A percentile compares a stretch with the other conserved stretches of the same genome.
Conservation (phyloP, 2,113 vertebrate genomes). For the Cebidichthys violaceus region DNA sequence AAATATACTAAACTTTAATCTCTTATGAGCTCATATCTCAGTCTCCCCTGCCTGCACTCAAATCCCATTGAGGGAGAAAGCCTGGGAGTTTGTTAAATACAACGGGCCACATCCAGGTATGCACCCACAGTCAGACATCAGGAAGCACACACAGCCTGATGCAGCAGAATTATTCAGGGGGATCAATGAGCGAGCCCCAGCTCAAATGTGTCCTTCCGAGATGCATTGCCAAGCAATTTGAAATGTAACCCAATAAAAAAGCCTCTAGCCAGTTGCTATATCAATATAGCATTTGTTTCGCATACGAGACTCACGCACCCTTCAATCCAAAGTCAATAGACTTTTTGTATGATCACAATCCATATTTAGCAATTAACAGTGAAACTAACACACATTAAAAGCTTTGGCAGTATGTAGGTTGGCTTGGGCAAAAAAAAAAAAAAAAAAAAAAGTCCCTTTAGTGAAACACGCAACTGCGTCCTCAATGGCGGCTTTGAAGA, state of each 20-base stretch:
- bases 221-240: constrained; percentile 39
- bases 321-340: constrained; percentile 12
- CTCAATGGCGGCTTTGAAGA: constrained; percentile 58
- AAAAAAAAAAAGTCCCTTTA: constrained; percentile 37
- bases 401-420: neutral
- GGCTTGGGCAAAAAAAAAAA: constrained; percentile 38
- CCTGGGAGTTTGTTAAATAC: constrained; percentile 62
- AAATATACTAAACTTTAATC: constrained; percentile 86
- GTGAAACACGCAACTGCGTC: constrained; percentile 58
- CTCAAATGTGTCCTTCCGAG: constrained; percentile 33
- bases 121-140: constrained; percentile 26
- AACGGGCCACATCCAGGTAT: constrained; percentile 47
- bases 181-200: constrained; percentile 42
- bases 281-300: constrained; percentile 11
- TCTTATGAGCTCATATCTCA: constrained; percentile 80
- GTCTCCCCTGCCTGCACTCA: constrained; percentile 56
- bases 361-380: constrained; percentile 24
- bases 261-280: constrained; percentile 1
- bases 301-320: constrained; percentile 7
- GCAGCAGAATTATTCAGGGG: constrained; percentile 45
- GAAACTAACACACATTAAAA: constrained; percentile 18
- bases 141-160: constrained; percentile 29
- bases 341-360: constrained; percentile 1
- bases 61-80: constrained; percentile 54
- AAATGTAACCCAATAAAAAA: constrained; percentile 42